Conservation (phyloP, 1,140 invertebrate genomes). For the Danaus melanippus region DNA sequence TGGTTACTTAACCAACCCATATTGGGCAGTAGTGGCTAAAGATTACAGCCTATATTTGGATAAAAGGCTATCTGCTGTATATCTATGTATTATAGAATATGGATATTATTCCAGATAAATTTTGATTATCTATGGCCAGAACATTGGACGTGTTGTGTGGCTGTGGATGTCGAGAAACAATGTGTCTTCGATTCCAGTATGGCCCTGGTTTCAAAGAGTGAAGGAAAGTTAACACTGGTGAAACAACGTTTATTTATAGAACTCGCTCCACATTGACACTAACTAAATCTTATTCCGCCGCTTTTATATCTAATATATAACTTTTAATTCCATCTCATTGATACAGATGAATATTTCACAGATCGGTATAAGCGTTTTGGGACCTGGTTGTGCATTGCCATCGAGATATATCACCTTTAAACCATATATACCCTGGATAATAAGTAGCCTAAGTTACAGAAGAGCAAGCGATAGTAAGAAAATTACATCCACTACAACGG, state of each 20-base stretch:
- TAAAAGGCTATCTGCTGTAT: too few relatives aligned
- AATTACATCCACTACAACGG: too few relatives aligned
- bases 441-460: too few relatives aligned
- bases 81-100: too few relatives aligned
- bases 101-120: slow-evolving; percentile 8
- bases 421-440: slow-evolving; percentile 15
- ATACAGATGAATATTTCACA: background rate
- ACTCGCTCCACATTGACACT: too few relatives aligned
- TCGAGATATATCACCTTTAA: slow-evolving; percentile 13
- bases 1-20: too few relatives aligned
- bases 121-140: slow-evolving; percentile 11
- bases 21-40: background rate
- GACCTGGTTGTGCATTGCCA: slow-evolving; percentile 18
- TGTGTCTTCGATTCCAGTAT: slow-evolving; percentile 19
- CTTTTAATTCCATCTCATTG: background rate
- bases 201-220: slow-evolving; percentile 7
- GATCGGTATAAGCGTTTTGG: slow-evolving; percentile 18
- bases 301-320: too few relatives aligned
- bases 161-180: background rate
- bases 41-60: background rate
- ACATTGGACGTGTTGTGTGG: slow-evolving; percentile 6
- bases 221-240: background rate
- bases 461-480: too few relatives aligned
- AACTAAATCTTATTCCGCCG: too few relatives aligned
- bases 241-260: too few relatives aligned